Conservation (phyloP, 2,888 invertebrate species). For the Leptura quadrifasciata region DNA sequence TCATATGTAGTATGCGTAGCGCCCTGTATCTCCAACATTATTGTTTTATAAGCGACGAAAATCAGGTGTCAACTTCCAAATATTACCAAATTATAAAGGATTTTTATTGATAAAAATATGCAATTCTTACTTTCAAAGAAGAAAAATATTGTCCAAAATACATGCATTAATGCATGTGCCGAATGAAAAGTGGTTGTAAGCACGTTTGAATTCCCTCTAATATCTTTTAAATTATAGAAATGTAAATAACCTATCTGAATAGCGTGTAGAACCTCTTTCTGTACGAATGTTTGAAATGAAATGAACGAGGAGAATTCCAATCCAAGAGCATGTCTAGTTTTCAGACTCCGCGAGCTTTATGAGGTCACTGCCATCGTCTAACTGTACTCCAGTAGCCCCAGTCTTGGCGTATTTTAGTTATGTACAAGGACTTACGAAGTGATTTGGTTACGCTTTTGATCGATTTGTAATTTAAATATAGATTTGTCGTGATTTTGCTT, state of each 20-base stretch:
- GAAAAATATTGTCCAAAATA: neutral
- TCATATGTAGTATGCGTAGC: no score
- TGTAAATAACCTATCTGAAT: conserved; percentile 20
- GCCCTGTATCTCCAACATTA: no score
- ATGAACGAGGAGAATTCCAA: conserved; percentile 33
- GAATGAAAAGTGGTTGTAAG: neutral
- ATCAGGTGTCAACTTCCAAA: no score
- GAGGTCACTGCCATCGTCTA: conserved; percentile 43
- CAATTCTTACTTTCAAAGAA: neutral
- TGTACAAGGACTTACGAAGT: conserved; percentile 11
- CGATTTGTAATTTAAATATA: neutral
- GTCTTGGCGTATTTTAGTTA: conserved; percentile 34
- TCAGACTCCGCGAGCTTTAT: conserved; percentile 39
- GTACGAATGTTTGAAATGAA: conserved; percentile 26
- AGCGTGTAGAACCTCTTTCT: conserved; percentile 22
- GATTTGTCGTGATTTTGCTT: neutral
- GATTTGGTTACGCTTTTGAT: neutral
- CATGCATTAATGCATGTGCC: neutral
- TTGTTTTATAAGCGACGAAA: no score
- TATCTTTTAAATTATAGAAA: neutral
- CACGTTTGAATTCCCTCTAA: neutral
- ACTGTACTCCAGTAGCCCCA: conserved; percentile 37
- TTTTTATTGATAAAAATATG: neutral
- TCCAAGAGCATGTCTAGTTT: conserved; percentile 39
- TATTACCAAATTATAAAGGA: neutral